Conservation (phyloP, 2,113 vertebrate species). For the Coptodon rendalli region DNA sequence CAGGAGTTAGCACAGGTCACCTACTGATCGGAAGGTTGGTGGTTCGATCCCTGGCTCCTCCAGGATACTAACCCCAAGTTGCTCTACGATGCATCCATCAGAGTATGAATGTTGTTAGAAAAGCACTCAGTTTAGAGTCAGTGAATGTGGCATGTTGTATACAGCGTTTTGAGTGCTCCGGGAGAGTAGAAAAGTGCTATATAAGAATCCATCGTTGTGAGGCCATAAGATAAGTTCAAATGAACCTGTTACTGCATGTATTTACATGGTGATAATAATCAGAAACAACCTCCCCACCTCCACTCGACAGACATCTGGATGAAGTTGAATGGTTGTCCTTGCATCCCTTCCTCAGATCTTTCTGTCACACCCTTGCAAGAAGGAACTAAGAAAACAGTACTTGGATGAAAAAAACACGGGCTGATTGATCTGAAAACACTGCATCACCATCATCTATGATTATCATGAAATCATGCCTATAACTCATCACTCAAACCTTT, state of each 20-base stretch:
- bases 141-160: neutral
- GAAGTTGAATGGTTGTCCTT: neutral
- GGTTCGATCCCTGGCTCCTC: neutral
- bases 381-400: neutral
- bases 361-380: neutral
- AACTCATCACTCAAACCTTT: neutral
- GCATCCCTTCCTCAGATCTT: neutral
- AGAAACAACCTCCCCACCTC: neutral
- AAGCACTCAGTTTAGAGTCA: neutral
- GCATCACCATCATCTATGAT: neutral
- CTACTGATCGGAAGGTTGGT: neutral
- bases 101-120: neutral
- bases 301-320: neutral
- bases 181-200: neutral
- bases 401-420: neutral
- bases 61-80: neutral
- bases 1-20: neutral
- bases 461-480: neutral
- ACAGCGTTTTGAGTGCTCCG: neutral
- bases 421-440: neutral
- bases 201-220: neutral
- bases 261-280: neutral
- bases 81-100: neutral
- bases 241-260: neutral
- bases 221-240: neutral